Evolutionary conservation across 2,113 vertebrate species (phyloP), one percentile per base, ranked within the genome.

Genomic region (Lepidiolamprologus cunningtoni): DNA sequence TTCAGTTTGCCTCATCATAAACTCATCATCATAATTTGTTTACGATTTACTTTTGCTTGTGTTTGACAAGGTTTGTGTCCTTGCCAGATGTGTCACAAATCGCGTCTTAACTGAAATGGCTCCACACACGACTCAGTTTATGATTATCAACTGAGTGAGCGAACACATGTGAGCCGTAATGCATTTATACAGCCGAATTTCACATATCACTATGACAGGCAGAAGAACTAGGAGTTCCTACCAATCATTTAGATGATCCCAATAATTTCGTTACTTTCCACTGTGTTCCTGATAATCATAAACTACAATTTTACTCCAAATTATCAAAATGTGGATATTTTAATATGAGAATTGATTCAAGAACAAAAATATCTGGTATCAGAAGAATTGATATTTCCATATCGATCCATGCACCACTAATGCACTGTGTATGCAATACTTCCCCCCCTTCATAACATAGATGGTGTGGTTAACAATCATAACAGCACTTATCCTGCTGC

Each of bases 181-280:
- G 19, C 33, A 37, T 66, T 66, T 37, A 37, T 21, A 10, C 19
- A 37, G 4, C 33, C 7, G 0, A 1, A 66, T 66, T 66, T 66
- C 61, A 66, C 31, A 66, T 66, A n/a, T 66, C 10, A 37, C 31
- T 35, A n/a, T n/a, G 61, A 66, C 17, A 37, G 61, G 61, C 19
- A 35, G 61, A 66, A 66, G 61, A 66, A 66, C 61, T 5, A 66
- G 10, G 19, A 66, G 61, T 66, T 66, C 61, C 19, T 66, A 66
- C 33, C 33, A 37, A 13, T 66, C 19, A 21, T 0, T n/a, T 7
- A 0, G 1, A 37, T 5, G 31, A 66, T 35, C 61, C 31, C 31
- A 66, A 2, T 5, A 66, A 66, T 35, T 35, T 12, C 0, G 4
- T 66, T 66, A 8, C 31, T 66, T 66, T 35, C 31, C 61, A 66